Conservation (phyloP, 2,888 invertebrate genomes). For the Sclerodermus sp. region DNA sequence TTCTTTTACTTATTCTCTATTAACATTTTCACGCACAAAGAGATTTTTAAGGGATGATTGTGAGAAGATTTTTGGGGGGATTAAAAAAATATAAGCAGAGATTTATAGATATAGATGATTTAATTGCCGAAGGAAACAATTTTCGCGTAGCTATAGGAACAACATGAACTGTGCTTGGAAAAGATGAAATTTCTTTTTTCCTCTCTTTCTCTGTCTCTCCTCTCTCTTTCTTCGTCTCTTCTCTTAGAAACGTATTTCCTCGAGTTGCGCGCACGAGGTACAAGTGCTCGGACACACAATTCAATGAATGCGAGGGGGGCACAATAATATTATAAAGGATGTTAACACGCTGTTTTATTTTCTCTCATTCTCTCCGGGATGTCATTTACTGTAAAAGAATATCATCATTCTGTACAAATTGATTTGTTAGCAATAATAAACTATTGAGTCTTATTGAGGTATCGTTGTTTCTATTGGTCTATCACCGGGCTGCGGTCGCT, state of each 20-base stretch:
- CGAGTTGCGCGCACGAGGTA: constrained; percentile 28
- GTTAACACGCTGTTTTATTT: constrained; percentile 27
- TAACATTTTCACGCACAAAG: no score
- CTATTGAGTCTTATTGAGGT: constrained; percentile 58
- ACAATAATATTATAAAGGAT: constrained; percentile 22
- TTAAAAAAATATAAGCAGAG: neutral
- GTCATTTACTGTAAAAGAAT: constrained; percentile 56
- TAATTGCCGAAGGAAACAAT: constrained; percentile 51
- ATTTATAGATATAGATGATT: constrained; percentile 43
- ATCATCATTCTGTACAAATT: constrained; percentile 52
- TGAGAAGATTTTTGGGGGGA: no score
- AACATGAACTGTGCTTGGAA: constrained; percentile 48
- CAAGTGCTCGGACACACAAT: constrained; percentile 34
- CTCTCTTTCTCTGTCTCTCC: constrained; percentile 4
- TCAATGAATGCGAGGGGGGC: constrained; percentile 29
- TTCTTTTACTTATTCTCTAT: no score
- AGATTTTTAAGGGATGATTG: no score
- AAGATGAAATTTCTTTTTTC: neutral
- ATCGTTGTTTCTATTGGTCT: constrained; percentile 59
- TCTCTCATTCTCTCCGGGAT: constrained; percentile 22
- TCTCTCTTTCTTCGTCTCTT: no score
- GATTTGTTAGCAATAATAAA: constrained; percentile 54
- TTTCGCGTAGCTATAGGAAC: constrained; percentile 51
- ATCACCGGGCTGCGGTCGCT: constrained; percentile 47
- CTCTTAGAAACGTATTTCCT: constrained; percentile 29